These are phyloP conservation scores for Clarias fuscus DNA, from an alignment of 2,797 vertebrate genomes.

Conservation along the genomic window DNA sequence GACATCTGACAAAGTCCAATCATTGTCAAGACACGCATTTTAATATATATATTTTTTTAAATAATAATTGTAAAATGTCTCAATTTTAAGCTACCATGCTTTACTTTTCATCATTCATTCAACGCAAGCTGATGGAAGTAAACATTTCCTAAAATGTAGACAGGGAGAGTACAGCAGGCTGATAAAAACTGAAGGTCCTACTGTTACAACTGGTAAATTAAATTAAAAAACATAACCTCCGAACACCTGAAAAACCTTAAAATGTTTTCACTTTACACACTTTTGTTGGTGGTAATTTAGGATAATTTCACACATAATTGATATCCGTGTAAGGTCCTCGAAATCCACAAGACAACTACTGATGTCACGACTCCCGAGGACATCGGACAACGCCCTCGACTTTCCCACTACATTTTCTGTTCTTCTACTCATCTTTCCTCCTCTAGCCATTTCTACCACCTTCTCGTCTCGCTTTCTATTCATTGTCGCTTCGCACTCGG, in stretches of 20 bases:
- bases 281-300: background rate
- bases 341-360: background rate
- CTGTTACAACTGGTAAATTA: background rate
- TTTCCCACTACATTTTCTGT: background rate
- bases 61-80: background rate
- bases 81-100: background rate
- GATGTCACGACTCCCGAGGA: slow-evolving; percentile 2
- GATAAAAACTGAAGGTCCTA: background rate
- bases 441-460: background rate
- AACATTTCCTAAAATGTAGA: background rate
- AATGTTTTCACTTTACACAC: background rate
- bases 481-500: background rate
- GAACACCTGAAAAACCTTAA: background rate
- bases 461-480: slow-evolving; percentile 4
- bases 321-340: background rate
- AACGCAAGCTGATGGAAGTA: background rate
- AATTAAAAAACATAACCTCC: background rate
- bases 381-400: background rate
- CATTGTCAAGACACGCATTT: background rate
- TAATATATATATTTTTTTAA: too few relatives aligned
- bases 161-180: background rate
- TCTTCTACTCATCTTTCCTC: background rate
- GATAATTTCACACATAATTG: background rate
- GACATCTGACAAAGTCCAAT: background rate
- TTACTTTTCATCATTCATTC: background rate